phyloP scores from a whole-genome alignment of 2,113 vertebrate genomes.

The Phaetusa simplex region DNA sequence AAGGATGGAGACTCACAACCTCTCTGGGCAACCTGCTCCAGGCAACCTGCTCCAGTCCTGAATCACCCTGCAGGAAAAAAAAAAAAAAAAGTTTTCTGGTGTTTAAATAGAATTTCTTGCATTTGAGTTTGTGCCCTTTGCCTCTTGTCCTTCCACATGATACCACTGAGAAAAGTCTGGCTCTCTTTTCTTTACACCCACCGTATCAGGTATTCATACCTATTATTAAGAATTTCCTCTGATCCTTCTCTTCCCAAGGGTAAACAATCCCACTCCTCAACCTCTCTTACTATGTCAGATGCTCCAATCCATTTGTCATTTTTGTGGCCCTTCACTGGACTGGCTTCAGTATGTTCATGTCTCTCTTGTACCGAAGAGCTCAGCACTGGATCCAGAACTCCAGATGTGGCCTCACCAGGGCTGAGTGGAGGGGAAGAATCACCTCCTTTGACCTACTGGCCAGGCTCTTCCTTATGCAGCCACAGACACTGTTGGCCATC shows the following conservation, averaged over 20 bases:
- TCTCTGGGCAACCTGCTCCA: background rate
- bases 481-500: background rate
- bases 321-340: background rate
- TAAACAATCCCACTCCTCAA: background rate
- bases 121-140: background rate
- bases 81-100: background rate
- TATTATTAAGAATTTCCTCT: background rate
- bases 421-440: background rate
- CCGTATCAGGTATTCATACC: background rate
- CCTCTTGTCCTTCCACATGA: background rate
- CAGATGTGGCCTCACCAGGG: background rate
- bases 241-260: background rate
- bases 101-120: background rate
- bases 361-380: background rate
- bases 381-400: background rate
- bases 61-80: background rate
- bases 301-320: background rate
- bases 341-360: background rate
- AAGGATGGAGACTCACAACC: background rate
- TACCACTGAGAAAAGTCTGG: background rate
- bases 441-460: background rate
- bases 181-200: background rate
- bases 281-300: background rate
- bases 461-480: background rate
- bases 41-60: background rate